These are phyloP conservation scores for Ceraclea dissimilis DNA, from an alignment of 2,888 invertebrate species.

Conservation along the genomic window DNA sequence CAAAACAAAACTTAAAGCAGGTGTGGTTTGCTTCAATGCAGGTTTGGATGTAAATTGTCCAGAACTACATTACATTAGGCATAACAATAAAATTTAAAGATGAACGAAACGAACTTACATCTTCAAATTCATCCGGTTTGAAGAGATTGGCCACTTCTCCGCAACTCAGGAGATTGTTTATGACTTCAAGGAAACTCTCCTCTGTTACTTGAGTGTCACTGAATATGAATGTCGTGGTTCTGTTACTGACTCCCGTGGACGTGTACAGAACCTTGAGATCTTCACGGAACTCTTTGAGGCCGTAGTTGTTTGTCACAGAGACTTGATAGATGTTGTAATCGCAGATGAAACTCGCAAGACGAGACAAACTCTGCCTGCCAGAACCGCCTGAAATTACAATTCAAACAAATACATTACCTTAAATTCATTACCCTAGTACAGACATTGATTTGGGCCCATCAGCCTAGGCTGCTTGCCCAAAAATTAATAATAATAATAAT, in stretches of 20 bases:
- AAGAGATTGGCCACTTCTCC: slow-evolving; percentile 86
- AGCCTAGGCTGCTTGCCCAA: no score
- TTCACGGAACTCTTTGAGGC: slow-evolving; percentile 68
- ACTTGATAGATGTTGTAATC: slow-evolving; percentile 73
- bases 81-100: no score
- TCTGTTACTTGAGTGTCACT: slow-evolving; percentile 80
- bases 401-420: background rate
- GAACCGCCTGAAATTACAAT: slow-evolving; percentile 58
- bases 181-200: slow-evolving; percentile 78
- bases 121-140: slow-evolving; percentile 82
- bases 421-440: background rate
- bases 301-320: slow-evolving; percentile 71
- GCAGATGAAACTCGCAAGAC: slow-evolving; percentile 72
- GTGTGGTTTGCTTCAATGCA: no score
- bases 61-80: no score
- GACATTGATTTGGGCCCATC: no score
- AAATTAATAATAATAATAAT: no score
- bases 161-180: slow-evolving; percentile 81
- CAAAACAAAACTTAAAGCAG: no score
- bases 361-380: slow-evolving; percentile 72
- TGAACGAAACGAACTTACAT: slow-evolving; percentile 45
- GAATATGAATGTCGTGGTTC: slow-evolving; percentile 73
- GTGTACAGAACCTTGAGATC: slow-evolving; percentile 72
- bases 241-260: slow-evolving; percentile 65
- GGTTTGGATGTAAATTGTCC: no score